phyloP scores from a whole-genome alignment of 37 sponge, comb jelly and placozoan species.

The Cliona cf. orientalis region DNA sequence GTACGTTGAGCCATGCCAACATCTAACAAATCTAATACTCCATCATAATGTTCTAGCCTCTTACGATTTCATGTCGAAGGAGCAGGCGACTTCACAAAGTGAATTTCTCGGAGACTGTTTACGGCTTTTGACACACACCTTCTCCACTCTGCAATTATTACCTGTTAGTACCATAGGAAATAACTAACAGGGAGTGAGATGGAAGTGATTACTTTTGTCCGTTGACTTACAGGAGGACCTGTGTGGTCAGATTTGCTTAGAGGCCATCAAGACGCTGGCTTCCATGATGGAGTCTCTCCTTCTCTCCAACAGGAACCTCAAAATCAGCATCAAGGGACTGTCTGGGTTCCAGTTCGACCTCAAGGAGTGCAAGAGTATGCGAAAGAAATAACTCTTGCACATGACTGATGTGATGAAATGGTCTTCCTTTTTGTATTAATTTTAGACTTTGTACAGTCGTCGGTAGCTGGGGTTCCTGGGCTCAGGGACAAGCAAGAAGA shows the following conservation, averaged over 20 bases:
- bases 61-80: conserved; percentile 71
- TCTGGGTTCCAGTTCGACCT: conserved; percentile 61
- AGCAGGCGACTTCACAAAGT: conserved; percentile 32
- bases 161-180: conserved; percentile 36
- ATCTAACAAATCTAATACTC: too few species aligned
- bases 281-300: conserved; percentile 31
- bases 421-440: neutral
- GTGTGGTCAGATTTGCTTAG: conserved; percentile 6
- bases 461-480: too few species aligned
- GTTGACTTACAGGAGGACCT: conserved; percentile 23
- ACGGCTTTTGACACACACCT: conserved; percentile 50
- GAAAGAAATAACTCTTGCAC: neutral
- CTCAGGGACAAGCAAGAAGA: too few species aligned
- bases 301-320: conserved; percentile 37
- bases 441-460: conserved; percentile 34
- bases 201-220: neutral
- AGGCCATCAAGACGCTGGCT: conserved; percentile 31
- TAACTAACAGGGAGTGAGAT: neutral
- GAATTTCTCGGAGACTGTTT: conserved; percentile 59
- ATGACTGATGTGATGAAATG: neutral
- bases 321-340: conserved; percentile 49
- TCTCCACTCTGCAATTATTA: conserved; percentile 35
- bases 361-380: conserved; percentile 62
- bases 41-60: too few species aligned
- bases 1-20: too few species aligned